Evolutionary conservation across 2,113 vertebrate species (phyloP), one percentile per base, ranked within the genome.

Genomic region (Cairina moschata): DNA sequence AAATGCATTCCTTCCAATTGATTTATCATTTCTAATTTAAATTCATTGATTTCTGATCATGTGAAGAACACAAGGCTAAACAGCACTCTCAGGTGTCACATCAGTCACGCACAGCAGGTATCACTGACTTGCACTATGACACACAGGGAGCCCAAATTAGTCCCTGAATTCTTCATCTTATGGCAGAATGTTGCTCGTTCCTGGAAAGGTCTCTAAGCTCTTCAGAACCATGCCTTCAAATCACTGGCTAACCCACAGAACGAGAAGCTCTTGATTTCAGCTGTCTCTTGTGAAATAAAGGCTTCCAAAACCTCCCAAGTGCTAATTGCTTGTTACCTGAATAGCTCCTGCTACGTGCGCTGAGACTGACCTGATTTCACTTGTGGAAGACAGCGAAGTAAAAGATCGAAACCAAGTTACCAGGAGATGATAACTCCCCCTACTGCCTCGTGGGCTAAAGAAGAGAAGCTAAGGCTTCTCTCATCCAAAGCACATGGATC

Each of bases 181-280:
- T 21, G 79, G 73, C 74, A 89, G 46, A 60, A 17, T 6, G 5
- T n/a, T 48, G 66, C 84, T 91, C 40, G 0, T 32, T 73, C 69
- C 67, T 73, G 54, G 59, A 54, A 76, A 56, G 48, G 56, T 20
- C 46, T 86, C 55, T 15, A 44, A 69, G 81, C 74, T 91, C 48
- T 5, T 60, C 65, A 68, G 66, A 88, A n/a, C 83, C 17, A 3
- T 40, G 80, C 59, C 86, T 75, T 65, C 0, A 6, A 17, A 73
- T 56, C 81, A 54, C 5, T 2, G 66, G 46, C 67, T 56, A 66
- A 48, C 63, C 78, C 12, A 2, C 1, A 80, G 46, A 93, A 96
- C 69, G 92, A 84, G 86, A 77, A 52, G 25, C 86, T 78, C 88
- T 76, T 79, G 92, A 84, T 93, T 97, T 91, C 91, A 83, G 63